phyloP scores from a whole-genome alignment of 2,888 invertebrate genomes.

The Perithous albicinctus region DNA sequence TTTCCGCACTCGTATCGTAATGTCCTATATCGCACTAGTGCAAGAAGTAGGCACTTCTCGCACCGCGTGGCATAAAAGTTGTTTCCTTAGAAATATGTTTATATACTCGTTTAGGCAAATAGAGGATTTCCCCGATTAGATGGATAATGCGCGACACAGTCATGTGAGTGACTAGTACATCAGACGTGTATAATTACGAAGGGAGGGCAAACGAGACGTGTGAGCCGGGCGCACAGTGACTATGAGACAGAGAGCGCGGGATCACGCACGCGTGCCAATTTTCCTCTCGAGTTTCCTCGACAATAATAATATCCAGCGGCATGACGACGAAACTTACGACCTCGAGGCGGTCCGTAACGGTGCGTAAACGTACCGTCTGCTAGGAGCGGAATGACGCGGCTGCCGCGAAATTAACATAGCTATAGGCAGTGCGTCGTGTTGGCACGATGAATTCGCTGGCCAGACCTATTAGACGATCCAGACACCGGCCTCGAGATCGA shows the following conservation, averaged over 20 bases:
- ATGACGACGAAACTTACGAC: constrained; percentile 43
- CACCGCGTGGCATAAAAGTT: too few relatives aligned
- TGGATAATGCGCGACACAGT: constrained; percentile 18
- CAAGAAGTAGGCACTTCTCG: too few relatives aligned
- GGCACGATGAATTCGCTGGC: constrained; percentile 58
- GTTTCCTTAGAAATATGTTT: neutral
- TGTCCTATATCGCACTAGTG: too few relatives aligned
- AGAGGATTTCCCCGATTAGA: constrained; percentile 42
- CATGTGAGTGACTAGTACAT: neutral
- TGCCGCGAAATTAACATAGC: constrained; percentile 16
- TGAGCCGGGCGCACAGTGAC: neutral
- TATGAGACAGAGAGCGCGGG: neutral
- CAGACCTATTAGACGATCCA: constrained; percentile 73
- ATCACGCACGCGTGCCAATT: constrained; percentile 46
- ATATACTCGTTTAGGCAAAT: constrained; percentile 20
- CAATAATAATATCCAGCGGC: constrained; percentile 45
- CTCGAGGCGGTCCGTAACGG: constrained; percentile 34
- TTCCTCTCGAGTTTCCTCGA: constrained; percentile 49
- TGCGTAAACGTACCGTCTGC: constrained; percentile 44
- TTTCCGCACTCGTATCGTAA: too few relatives aligned
- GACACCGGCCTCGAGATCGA: constrained; percentile 71
- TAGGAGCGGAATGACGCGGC: constrained; percentile 32
- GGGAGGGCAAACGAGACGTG: constrained; percentile 8
- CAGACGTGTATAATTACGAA: constrained; percentile 39
- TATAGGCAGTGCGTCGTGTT: constrained; percentile 8